Base-by-base conservation (phyloP, 2,113 vertebrate genomes). In the Odocoileus hemionus region DNA sequence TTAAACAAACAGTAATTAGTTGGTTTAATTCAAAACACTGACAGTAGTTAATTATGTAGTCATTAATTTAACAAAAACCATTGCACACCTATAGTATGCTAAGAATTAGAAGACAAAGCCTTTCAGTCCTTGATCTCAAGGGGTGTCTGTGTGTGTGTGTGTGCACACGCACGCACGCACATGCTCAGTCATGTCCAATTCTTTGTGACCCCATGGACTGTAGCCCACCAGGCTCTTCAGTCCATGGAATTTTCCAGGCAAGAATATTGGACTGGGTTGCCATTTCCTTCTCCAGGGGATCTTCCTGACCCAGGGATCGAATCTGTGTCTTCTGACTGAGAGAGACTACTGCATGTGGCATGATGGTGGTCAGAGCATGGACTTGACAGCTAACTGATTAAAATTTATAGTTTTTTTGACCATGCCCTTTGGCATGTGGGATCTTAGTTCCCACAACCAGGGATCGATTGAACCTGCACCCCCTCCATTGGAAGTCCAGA, bases 111-210 rank as follows among this genome's bases (percentile, higher is more conserved):
- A 91, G 47, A 67, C 25, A 60, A 64, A 47, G 50, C 55, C 16
- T 28, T 9, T 64, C 17, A 70, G 14, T 12, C 78, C 64, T 11
- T 93, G 13, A 57, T 61, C 11, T 30, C 70, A 26, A 76, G 36
- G 36, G 21, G 23, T 7, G 36, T 25, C 0, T 43, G 4, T 36
- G n/a, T 36, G n/a, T n/a, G n/a, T 11, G 9, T 10, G 30, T 1
- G 6, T 1, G 60, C 2, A 17, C 6, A 0, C 1, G 0, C 2
- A 0, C 8, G 2, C 17, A 5, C 19, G 4, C 70, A 39, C 67
- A 43, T 76, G 70, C 36, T 76, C 36, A 43, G 36, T 76, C 25
- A 25, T 14, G 70, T 76, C 70, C 0, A 6, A 76, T 3, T 76
- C 70, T 43, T 76, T 76, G 36, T 76, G 70, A 43, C 70, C 36